Evolutionary conservation across 2,797 vertebrate species (phyloP).

Genomic region (Echiichthys vipera): DNA sequence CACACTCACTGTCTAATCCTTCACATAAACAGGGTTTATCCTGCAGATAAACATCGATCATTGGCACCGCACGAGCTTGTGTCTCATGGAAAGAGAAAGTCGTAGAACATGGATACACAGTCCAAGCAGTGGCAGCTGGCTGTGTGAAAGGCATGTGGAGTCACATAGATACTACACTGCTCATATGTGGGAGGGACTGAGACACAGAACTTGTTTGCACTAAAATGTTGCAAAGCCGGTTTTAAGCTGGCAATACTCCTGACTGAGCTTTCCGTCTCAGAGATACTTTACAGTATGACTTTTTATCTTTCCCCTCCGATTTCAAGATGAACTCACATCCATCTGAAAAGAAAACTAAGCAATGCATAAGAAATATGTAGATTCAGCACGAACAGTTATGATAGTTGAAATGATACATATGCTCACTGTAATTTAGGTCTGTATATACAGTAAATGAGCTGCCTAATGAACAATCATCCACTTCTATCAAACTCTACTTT

Average conservation of each 20-base stretch:
- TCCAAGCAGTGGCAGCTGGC: background rate
- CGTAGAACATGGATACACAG: background rate
- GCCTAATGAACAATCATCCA: constrained; percentile 49
- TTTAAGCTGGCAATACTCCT: constrained; percentile 29
- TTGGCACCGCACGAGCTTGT: background rate
- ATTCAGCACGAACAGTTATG: constrained; percentile 10
- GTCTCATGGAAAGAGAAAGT: constrained; percentile 18
- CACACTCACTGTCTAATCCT: constrained; percentile 41
- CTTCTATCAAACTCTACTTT: constrained; percentile 49
- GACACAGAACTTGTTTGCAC: constrained; percentile 54
- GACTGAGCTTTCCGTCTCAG: constrained; percentile 16
- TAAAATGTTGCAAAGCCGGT: constrained; percentile 67
- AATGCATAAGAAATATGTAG: background rate
- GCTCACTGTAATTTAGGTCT: constrained; percentile 7
- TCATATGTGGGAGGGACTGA: constrained; percentile 58
- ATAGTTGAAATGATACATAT: constrained; percentile 8
- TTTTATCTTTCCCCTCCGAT: background rate
- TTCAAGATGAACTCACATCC: background rate
- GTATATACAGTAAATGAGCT: constrained; percentile 37
- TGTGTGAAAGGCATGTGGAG: constrained; percentile 25
- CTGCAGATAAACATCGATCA: constrained; percentile 43
- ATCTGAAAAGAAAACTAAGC: background rate
- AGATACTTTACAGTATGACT: background rate
- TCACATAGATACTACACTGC: background rate
- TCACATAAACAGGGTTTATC: constrained; percentile 48